Conservation (phyloP, 1,140 invertebrate species). For the Cyphomyrmex costatus region DNA sequence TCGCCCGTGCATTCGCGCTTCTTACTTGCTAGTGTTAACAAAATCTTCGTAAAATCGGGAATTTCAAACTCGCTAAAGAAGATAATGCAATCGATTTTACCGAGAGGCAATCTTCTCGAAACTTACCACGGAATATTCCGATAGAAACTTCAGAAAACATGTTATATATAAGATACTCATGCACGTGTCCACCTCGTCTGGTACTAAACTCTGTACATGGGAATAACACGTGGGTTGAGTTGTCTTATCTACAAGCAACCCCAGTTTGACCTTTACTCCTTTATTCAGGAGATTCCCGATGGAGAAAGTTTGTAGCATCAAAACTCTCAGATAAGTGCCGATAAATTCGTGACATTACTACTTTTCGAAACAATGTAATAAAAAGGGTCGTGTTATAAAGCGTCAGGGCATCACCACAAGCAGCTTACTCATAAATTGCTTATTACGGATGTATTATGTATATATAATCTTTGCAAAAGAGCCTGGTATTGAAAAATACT, state of each 20-base stretch:
- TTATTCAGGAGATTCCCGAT: constrained; percentile 38
- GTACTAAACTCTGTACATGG: constrained; percentile 20
- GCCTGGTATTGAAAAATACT: too few species aligned
- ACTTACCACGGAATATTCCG: constrained; percentile 41
- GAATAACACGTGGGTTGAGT: not conserved
- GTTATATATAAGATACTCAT: constrained; percentile 1
- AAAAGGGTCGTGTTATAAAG: not conserved
- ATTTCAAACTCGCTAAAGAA: constrained; percentile 19
- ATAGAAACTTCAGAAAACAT: constrained; percentile 27
- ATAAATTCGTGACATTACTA: constrained; percentile 23
- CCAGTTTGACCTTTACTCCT: constrained; percentile 14
- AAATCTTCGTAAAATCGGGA: not conserved
- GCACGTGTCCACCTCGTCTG: not conserved
- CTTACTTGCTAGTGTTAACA: not conserved
- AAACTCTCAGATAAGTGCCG: constrained; percentile 15
- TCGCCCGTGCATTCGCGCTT: not conserved
- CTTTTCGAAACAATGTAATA: not conserved
- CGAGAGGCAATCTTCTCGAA: constrained; percentile 36
- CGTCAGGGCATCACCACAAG: not conserved
- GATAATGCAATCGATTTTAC: constrained; percentile 16
- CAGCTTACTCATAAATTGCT: not conserved
- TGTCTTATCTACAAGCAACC: constrained; percentile 8
- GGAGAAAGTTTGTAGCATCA: constrained; percentile 51
- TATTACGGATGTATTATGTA: not conserved
- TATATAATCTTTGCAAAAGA: too few species aligned